Evolutionary conservation across 2,113 vertebrate genomes (phyloP), one percentile per base, ranked within the genome.

Genomic region (Gracilinanus agilis): DNA sequence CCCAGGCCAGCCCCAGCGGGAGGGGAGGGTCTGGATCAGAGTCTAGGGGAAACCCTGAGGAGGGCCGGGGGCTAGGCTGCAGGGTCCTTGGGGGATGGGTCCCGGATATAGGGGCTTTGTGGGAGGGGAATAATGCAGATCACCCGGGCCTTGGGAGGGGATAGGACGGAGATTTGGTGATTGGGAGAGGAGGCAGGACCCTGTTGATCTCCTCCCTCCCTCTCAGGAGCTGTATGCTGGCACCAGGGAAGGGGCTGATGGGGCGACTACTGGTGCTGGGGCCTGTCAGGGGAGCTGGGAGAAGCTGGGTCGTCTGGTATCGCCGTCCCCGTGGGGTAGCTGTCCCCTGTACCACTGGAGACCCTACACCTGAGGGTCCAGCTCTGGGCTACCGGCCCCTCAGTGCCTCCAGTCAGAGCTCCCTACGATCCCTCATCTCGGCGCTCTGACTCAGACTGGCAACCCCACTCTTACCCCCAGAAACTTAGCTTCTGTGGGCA

Each of bases 341-440:
- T 89, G 93, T 93, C 92, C 97, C 95, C 91, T 96, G 75, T 75
- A 44, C 97, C 24, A 90, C 95, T 0, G 96, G 95, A 29, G 96
- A 97, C 54, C 27, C 95, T 90, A 96, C 96, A 91, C 75, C 75
- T 53, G 97, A 97, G 94, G 91, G 93, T 93, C 90, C 97, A 91
- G 88, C 96, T 0, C 2, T 96, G 0, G 54, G 95, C 90, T 98
- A 97, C 49, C 96, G 95, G 93, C 97, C 97, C 12, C 95, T 98
- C 75, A 97, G 97, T 12, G 93, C 97, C 44, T 98, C 97, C 97
- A 98, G 97, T 93, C 98, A 98, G 94, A 98, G 97, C 53, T 98
- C 98, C 54, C 97, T 98, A 91, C 98, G 97, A 44, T 98, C 98
- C 0, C 98, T 98, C 96, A 96, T 98, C 97, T 98, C 98, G 53